A percentile compares a stretch with the other conserved stretches of the same genome.
Conservation (phyloP, 2,113 vertebrate species). For the Colistium nudipinnis region DNA sequence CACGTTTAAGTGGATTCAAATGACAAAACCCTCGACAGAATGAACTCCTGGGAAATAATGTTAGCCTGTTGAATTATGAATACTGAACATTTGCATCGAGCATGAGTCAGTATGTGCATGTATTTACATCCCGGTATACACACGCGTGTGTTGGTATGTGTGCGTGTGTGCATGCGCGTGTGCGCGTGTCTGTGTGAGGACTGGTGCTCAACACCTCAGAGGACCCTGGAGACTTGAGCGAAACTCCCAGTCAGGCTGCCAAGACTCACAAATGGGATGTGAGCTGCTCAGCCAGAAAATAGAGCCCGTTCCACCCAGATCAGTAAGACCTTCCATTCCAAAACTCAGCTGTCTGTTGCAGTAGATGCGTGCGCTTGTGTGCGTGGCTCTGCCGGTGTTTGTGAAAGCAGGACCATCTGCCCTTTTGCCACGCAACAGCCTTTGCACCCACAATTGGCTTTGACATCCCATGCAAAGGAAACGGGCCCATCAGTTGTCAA, state of each 20-base stretch:
- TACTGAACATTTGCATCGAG: constrained; percentile 62
- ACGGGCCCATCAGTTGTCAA: too few relatives aligned
- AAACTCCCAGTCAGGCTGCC: constrained; percentile 71
- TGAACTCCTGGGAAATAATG: constrained; percentile 64
- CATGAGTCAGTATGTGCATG: constrained; percentile 24
- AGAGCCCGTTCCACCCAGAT: constrained; percentile 49
- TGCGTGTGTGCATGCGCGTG: constrained; percentile 15
- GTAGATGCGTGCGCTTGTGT: constrained; percentile 19
- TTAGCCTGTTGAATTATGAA: constrained; percentile 64
- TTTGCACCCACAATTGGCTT: neutral
- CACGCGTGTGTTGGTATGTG: constrained; percentile 11
- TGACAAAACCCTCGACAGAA: constrained; percentile 65
- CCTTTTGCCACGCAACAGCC: neutral
- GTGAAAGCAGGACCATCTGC: neutral
- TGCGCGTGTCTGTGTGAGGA: constrained; percentile 1
- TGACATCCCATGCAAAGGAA: too few relatives aligned
- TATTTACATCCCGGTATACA: constrained; percentile 32
- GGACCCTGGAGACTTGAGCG: constrained; percentile 62
- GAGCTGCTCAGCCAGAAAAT: constrained; percentile 73
- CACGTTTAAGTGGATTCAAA: constrained; percentile 68
- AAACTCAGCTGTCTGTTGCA: constrained; percentile 49
- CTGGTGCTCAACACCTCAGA: constrained; percentile 37
- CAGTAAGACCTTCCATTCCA: constrained; percentile 46
- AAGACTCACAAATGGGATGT: constrained; percentile 74
- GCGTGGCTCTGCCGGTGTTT: neutral